A percentile compares a stretch with the other conserved stretches of the same genome.
phyloP scores from a whole-genome alignment of 2,113 vertebrate species.

The Cinclus cinclus region DNA sequence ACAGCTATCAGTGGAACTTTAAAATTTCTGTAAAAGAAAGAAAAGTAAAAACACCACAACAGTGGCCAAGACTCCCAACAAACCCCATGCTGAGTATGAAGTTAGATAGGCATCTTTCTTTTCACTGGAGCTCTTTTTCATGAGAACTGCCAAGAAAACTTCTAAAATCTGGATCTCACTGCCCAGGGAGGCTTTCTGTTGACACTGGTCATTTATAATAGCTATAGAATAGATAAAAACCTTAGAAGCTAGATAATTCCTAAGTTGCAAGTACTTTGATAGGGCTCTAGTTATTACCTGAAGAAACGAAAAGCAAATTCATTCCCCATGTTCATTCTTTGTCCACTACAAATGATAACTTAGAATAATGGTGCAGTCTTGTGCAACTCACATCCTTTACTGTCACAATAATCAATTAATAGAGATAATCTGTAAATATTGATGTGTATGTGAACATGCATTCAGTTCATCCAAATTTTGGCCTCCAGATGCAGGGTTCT shows the following conservation, averaged over 20 bases:
- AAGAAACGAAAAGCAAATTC: background rate
- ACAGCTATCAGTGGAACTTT: background rate
- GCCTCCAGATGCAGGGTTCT: background rate
- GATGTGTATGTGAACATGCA: background rate
- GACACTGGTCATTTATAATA: background rate
- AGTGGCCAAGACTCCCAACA: background rate
- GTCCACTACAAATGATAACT: background rate
- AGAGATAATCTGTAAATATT: background rate
- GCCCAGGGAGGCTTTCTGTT: background rate
- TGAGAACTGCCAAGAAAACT: background rate
- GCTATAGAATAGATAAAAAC: background rate
- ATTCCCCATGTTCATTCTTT: background rate
- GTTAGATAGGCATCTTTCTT: background rate
- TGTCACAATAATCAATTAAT: background rate
- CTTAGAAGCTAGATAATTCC: background rate
- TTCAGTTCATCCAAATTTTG: background rate
- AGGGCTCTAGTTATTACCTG: background rate
- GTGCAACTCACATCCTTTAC: background rate
- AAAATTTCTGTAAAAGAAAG: background rate
- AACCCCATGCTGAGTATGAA: background rate
- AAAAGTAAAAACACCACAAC: accelerated
- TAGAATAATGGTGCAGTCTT: background rate
- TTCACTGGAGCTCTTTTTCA: background rate
- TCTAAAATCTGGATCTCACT: background rate
- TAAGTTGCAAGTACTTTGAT: background rate